Evolutionary conservation across 2,888 invertebrate genomes (phyloP).

Genomic region (Chironomus riparius): DNA sequence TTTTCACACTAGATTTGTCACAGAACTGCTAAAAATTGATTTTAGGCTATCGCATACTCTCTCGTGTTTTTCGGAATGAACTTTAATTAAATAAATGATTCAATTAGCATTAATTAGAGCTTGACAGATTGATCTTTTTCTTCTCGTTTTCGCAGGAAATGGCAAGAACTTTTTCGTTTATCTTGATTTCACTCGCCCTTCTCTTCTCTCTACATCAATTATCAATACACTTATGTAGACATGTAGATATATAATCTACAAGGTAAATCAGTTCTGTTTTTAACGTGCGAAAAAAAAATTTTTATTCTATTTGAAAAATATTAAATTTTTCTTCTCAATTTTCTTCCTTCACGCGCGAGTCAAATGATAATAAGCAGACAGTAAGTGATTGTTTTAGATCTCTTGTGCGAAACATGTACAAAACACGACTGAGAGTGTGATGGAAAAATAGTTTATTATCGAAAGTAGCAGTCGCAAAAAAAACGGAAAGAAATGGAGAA

Average conservation of each 20-base stretch:
- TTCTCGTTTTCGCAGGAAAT: neutral
- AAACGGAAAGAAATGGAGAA: neutral
- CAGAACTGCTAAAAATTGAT: neutral
- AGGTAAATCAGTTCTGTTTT: too few relatives aligned
- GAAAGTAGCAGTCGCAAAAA: neutral
- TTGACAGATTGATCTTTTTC: conserved; percentile 8
- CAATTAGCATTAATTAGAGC: conserved; percentile 10
- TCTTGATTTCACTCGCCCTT: neutral
- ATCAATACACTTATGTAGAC: too few relatives aligned
- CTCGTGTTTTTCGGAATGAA: neutral
- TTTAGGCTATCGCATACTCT: neutral
- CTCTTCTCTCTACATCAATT: too few relatives aligned
- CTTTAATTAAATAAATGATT: conserved; percentile 3
- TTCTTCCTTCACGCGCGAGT: neutral
- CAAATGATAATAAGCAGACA: neutral
- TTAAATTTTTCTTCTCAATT: neutral
- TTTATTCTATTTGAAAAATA: neutral
- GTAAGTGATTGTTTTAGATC: neutral
- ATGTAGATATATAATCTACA: too few relatives aligned
- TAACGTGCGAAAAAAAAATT: too few relatives aligned
- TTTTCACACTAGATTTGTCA: neutral
- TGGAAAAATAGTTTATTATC: neutral
- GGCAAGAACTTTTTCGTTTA: neutral
- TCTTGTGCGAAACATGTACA: neutral
- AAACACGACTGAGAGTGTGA: neutral